These are phyloP conservation scores for Dyspetes luteomarginatus DNA, from an alignment of 2,888 invertebrate species.

Conservation along the genomic window DNA sequence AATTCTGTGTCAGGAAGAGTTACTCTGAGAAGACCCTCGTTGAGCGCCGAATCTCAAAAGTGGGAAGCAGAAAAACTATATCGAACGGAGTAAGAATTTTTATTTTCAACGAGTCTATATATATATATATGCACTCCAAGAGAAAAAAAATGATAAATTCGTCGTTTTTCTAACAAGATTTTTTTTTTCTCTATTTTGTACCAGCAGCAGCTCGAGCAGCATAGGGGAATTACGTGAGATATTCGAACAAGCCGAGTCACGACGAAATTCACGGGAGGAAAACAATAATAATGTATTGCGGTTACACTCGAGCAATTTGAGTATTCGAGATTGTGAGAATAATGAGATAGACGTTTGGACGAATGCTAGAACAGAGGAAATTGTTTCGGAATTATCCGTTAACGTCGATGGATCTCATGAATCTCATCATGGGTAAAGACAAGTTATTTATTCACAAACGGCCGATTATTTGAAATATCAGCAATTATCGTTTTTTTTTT, in stretches of 20 bases:
- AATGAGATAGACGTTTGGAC: slow-evolving; percentile 70
- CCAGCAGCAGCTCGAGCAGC: slow-evolving; percentile 75
- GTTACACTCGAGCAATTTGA: slow-evolving; percentile 62
- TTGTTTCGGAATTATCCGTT: slow-evolving; percentile 65
- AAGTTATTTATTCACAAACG: slow-evolving; percentile 14
- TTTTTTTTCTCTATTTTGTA: not conserved
- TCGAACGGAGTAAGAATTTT: slow-evolving; percentile 77
- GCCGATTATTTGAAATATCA: not conserved
- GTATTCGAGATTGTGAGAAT: slow-evolving; percentile 64
- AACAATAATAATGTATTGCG: slow-evolving; percentile 77
- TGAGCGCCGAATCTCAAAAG: slow-evolving; percentile 76
- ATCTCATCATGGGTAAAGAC: slow-evolving; percentile 49
- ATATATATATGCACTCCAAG: not conserved
- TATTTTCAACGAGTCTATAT: not conserved
- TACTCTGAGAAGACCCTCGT: slow-evolving; percentile 78
- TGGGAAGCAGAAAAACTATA: slow-evolving; percentile 78
- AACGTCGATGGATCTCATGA: slow-evolving; percentile 58
- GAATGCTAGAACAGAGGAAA: slow-evolving; percentile 69
- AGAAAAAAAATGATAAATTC: not conserved
- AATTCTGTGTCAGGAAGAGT: slow-evolving; percentile 80
- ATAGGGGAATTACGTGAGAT: slow-evolving; percentile 78
- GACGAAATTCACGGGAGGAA: slow-evolving; percentile 78
- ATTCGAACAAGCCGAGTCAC: slow-evolving; percentile 77
- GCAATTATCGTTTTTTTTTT: not conserved
- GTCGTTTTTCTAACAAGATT: not conserved